These are phyloP conservation scores for Diprion similis DNA, from an alignment of 1,140 invertebrate genomes.

Conservation along the genomic window DNA sequence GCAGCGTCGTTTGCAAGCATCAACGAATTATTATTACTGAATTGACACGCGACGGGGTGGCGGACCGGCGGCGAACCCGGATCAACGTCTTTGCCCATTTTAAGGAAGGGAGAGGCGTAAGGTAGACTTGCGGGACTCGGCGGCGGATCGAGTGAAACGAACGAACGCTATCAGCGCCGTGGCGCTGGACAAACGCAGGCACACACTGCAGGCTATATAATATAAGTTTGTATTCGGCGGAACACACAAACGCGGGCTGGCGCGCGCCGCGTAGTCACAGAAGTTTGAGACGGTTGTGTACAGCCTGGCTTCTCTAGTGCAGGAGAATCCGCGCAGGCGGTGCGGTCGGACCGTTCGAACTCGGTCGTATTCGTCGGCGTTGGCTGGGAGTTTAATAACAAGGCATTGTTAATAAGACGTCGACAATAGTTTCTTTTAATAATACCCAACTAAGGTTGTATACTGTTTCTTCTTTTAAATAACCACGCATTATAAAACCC, in stretches of 20 bases:
- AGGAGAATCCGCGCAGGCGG: no score
- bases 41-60: no score
- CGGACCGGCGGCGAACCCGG: no score
- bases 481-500: background rate
- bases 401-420: conserved; percentile 49
- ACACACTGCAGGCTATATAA: background rate
- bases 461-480: background rate
- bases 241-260: background rate
- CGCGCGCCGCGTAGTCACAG: background rate
- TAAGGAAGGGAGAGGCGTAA: no score
- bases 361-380: background rate
- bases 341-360: conserved; percentile 1
- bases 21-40: no score
- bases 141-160: background rate
- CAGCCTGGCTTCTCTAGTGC: no score
- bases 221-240: background rate
- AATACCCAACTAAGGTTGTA: conserved; percentile 32
- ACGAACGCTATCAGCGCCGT: background rate
- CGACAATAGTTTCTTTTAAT: conserved; percentile 58
- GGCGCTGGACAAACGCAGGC: background rate
- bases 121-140: no score
- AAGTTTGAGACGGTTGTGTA: background rate
- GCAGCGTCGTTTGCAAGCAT: no score
- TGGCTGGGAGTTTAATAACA: conserved; percentile 42
- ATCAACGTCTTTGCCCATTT: no score